Evolutionary conservation across 2,113 vertebrate species (phyloP).

Genomic region (Apteryx mantelli): DNA sequence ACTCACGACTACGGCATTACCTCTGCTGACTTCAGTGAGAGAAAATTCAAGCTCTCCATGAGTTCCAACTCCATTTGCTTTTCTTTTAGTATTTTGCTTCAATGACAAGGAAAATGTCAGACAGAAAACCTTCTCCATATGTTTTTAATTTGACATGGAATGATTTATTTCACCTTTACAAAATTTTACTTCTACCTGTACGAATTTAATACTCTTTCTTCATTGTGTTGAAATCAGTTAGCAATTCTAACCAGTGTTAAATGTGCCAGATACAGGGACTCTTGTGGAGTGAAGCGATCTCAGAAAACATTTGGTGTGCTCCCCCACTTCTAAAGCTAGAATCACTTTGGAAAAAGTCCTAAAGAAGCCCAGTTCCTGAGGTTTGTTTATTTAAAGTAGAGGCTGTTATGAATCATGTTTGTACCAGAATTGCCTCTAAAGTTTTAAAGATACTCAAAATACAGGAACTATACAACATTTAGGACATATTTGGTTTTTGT

Average conservation of each 20-base stretch:
- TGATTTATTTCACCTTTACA: neutral
- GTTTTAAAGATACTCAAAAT: neutral
- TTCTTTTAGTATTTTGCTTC: neutral
- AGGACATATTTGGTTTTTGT: neutral
- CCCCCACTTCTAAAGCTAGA: neutral
- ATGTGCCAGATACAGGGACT: neutral
- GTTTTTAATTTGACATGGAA: constrained; percentile 25
- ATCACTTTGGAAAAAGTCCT: neutral
- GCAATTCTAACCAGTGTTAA: neutral
- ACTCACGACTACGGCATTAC: neutral
- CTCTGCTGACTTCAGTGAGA: neutral
- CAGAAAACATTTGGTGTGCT: neutral
- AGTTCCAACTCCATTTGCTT: neutral
- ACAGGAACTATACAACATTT: neutral
- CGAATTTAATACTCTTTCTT: neutral
- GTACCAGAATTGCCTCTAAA: neutral
- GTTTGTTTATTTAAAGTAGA: neutral
- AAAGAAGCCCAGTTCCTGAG: neutral
- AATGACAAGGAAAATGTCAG: neutral
- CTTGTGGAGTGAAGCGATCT: neutral
- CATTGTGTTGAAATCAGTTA: neutral
- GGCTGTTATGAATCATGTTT: neutral
- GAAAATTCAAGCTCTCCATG: neutral
- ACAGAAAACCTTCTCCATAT: neutral
- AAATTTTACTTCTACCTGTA: neutral